Conservation (phyloP, 2,888 invertebrate genomes). For the Hecatera dysodea region DNA sequence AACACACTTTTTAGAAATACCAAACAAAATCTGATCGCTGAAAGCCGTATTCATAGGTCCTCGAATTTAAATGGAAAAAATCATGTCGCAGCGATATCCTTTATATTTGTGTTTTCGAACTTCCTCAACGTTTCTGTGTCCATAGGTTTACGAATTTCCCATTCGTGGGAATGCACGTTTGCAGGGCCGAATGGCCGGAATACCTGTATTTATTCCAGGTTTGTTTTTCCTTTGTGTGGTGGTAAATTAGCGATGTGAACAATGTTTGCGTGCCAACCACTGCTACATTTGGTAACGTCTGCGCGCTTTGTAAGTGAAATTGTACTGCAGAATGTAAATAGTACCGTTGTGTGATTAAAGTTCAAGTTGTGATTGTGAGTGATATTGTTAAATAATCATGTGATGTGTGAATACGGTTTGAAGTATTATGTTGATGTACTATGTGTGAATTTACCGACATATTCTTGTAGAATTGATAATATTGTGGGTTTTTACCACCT, state of each 20-base stretch:
- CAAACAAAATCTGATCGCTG: conserved; percentile 1
- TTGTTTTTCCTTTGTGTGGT: conserved; percentile 73
- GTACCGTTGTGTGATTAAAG: not conserved
- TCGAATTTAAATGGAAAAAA: conserved; percentile 31
- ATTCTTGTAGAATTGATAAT: not conserved
- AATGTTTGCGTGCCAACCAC: conserved; percentile 68
- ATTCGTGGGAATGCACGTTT: conserved; percentile 69
- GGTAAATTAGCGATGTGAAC: conserved; percentile 73
- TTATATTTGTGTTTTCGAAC: conserved; percentile 30
- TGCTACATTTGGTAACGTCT: conserved; percentile 48
- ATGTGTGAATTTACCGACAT: not conserved
- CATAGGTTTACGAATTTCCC: conserved; percentile 49
- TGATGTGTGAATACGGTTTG: not conserved
- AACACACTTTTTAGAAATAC: conserved; percentile 3
- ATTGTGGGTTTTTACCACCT: not conserved
- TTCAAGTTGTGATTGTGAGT: not conserved
- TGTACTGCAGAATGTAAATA: conserved; percentile 41
- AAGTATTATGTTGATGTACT: too few species aligned
- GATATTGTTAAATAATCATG: not conserved
- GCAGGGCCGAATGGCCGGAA: conserved; percentile 66
- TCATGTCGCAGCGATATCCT: conserved; percentile 14
- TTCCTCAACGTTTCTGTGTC: conserved; percentile 25
- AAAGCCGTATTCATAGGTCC: conserved; percentile 10
- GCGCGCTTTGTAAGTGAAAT: conserved; percentile 59
- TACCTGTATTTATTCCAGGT: conserved; percentile 69